Evolutionary conservation across 2,113 vertebrate species (phyloP), one percentile per base, ranked within the genome.

Genomic region (Platysternon megacephalum): DNA sequence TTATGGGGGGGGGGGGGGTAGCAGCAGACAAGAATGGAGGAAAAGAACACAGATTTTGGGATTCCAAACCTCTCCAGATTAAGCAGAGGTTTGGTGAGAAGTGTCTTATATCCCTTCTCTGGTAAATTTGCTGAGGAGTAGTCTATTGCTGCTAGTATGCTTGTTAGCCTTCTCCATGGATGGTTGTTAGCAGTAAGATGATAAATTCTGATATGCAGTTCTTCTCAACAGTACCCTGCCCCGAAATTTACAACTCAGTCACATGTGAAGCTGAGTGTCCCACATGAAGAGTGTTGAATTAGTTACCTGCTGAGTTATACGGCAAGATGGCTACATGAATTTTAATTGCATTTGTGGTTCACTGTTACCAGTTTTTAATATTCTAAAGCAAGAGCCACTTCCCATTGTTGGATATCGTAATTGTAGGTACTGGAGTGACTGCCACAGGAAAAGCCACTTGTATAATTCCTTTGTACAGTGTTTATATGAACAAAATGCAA

Each of bases 201-300:
- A 9, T 10, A 65, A 35, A 29, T 90, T 84, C 82, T 85, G 1
- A 82, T 76, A 46, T 1, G 9, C 81, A 46, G 52, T 21, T 56
- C n/a, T 28, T 86, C 0, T 3, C 16, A 17, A 17, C 2, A 35
- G 32, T 65, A 35, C 32, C 13, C 32, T 65, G 32, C 61, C 32
- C 35, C 51, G 19, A 19, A 79, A 61, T 7, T 11, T 86, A 12
- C 42, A 61, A 35, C 35, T 91, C 46, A 35, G 61, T 85, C 17
- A 9, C 0, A 4, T 48, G 53, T 42, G 11, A 74, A 74, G 72
- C 35, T 89, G 65, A 0, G 0, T 29, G 53, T 65, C 26, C 76
- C 19, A 1, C 0, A 0, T 0, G 0, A 76, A n/a, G 11, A 35
- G 7, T 8, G 28, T 3, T 10, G 0, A 24, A 4, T 29, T 74